These are phyloP conservation scores for Pachycephus smyrnensis DNA, from an alignment of 2,888 invertebrate genomes.

Conservation along the genomic window DNA sequence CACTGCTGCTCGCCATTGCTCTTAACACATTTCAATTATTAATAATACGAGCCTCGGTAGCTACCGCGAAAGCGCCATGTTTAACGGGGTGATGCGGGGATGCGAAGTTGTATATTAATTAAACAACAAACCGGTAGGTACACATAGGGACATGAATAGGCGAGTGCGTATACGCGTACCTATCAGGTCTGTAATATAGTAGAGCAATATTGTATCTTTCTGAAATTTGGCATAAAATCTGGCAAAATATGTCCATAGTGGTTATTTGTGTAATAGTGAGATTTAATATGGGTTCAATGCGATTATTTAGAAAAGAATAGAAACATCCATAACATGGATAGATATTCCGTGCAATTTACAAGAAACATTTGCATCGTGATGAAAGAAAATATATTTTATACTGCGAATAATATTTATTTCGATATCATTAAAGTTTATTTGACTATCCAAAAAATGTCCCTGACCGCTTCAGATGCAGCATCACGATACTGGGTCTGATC, in stretches of 20 bases:
- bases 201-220: neutral
- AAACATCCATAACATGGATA: neutral
- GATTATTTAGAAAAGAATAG: too few relatives aligned
- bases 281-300: neutral
- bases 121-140: neutral
- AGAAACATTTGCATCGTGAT: neutral
- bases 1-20: neutral
- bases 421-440: neutral
- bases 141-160: neutral
- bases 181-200: neutral
- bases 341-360: neutral
- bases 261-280: neutral
- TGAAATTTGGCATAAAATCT: neutral
- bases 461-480: neutral
- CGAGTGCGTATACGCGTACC: neutral
- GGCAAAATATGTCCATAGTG: neutral
- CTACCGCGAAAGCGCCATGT: neutral
- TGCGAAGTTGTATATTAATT: neutral
- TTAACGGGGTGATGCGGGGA: neutral
- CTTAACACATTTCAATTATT: neutral
- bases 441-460: neutral
- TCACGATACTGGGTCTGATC: neutral
- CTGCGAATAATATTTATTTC: neutral
- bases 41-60: neutral
- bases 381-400: neutral